These are phyloP conservation scores for Habrosyne pyritoides DNA, from an alignment of 2,888 invertebrate species.

Conservation along the genomic window DNA sequence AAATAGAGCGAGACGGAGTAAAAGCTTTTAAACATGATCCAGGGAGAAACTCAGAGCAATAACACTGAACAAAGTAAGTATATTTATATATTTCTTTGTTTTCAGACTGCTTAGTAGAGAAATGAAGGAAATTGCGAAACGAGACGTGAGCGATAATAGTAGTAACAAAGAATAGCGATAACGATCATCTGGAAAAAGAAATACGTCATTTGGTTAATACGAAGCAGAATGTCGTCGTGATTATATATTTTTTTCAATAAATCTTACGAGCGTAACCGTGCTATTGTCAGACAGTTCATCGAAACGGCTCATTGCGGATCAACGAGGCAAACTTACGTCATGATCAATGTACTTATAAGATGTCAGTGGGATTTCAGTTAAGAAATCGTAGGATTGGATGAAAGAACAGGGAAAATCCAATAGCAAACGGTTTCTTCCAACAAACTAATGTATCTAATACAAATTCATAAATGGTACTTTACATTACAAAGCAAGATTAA, in stretches of 20 bases:
- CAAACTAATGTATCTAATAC: background rate
- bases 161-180: background rate
- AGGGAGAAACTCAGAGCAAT: constrained; percentile 29
- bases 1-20: constrained; percentile 14
- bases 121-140: constrained; percentile 7
- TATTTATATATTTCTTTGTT: constrained; percentile 37
- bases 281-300: constrained; percentile 54
- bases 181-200: background rate
- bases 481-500: background rate
- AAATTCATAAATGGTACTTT: background rate
- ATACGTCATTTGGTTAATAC: background rate
- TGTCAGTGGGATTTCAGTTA: constrained; percentile 9
- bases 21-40: constrained; percentile 34
- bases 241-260: constrained; percentile 37
- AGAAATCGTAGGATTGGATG: background rate
- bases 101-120: constrained; percentile 15
- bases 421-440: background rate
- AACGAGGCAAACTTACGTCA: constrained; percentile 49
- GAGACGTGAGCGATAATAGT: background rate
- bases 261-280: constrained; percentile 41
- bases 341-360: constrained; percentile 18
- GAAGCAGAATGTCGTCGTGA: background rate
- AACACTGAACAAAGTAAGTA: constrained; percentile 31
- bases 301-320: constrained; percentile 55
- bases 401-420: background rate